phyloP scores from a whole-genome alignment of 1,140 invertebrate genomes.

The Armadillidium nasatum region DNA sequence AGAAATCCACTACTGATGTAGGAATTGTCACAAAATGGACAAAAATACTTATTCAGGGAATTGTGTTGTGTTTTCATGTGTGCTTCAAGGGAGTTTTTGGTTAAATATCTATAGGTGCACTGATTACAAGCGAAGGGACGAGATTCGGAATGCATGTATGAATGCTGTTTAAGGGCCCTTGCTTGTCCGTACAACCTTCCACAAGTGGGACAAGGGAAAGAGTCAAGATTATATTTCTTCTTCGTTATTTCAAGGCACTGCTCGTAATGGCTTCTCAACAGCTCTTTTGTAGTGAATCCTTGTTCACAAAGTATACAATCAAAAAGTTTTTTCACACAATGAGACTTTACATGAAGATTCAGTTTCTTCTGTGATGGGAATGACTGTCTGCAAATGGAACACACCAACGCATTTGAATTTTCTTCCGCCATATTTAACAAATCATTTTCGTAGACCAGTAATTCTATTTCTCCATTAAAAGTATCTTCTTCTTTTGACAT shows the following conservation, averaged over 20 bases:
- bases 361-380: not conserved
- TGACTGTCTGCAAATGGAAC: not conserved
- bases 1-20: not conserved
- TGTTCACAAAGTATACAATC: not conserved
- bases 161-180: not conserved
- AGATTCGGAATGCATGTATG: slow-evolving; percentile 1
- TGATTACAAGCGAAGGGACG: not conserved
- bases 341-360: not conserved
- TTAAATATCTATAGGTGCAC: not conserved
- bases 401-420: not conserved
- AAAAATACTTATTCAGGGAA: not conserved
- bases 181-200: not conserved
- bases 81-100: not conserved
- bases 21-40: not conserved
- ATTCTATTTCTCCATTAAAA: not conserved
- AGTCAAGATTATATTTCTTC: not conserved
- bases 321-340: slow-evolving; percentile 1
- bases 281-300: not conserved
- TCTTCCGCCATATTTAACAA: not conserved
- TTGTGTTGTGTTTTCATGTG: not conserved
- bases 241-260: slow-evolving; percentile 3
- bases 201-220: not conserved
- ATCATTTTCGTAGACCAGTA: not conserved
- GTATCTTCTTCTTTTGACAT: not conserved
- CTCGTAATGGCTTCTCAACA: not conserved